A percentile compares a stretch with the other conserved stretches of the same genome.
Conservation (phyloP, 2,113 vertebrate genomes). For the Lagopus leucura region DNA sequence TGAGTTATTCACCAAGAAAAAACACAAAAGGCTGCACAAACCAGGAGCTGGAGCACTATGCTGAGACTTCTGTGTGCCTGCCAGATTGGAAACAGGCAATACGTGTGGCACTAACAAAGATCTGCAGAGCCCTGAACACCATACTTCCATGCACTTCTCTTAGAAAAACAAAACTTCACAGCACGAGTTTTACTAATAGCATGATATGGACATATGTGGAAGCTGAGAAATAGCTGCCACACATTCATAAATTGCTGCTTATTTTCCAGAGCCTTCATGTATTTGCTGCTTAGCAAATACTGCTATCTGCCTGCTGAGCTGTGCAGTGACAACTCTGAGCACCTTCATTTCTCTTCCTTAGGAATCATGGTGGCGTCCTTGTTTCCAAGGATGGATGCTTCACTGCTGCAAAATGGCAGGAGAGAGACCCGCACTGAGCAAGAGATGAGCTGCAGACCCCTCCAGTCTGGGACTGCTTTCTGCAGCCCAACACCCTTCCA, state of each 20-base stretch:
- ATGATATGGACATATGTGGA: fast-evolving
- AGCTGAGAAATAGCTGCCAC: background rate
- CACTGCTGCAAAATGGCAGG: background rate
- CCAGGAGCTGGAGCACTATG: background rate
- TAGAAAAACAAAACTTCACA: background rate
- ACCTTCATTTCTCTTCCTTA: background rate
- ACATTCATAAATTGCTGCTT: background rate
- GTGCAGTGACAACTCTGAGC: background rate
- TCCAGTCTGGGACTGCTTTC: background rate
- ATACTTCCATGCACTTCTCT: background rate
- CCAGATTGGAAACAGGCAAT: background rate
- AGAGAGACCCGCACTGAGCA: background rate
- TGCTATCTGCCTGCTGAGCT: background rate
- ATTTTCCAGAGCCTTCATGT: background rate
- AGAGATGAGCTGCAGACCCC: background rate
- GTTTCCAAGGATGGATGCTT: background rate
- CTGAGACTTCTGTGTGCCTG: fast-evolving
- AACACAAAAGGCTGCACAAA: background rate
- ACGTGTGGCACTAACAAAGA: background rate
- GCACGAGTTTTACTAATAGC: background rate
- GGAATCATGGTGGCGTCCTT: background rate
- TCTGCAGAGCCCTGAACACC: background rate
- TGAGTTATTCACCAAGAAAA: background rate
- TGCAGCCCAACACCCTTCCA: background rate
- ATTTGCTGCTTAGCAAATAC: background rate